Evolutionary conservation across 2,888 invertebrate species (phyloP).

Genomic region (Galeruca laticollis): DNA sequence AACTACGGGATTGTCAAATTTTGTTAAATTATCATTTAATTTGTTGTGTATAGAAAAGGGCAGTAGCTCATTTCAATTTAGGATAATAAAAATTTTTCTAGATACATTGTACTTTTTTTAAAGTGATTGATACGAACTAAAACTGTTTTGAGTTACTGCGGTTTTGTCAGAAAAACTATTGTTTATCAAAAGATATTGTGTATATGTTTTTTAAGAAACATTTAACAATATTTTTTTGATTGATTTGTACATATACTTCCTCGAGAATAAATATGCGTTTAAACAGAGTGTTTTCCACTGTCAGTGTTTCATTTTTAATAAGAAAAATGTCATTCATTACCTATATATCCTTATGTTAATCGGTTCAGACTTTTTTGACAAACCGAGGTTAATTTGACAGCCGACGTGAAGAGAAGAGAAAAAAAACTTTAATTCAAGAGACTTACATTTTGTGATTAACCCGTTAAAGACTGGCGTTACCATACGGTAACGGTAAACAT

Average conservation of each 20-base stretch:
- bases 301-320: constrained; percentile 19
- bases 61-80: constrained; percentile 64
- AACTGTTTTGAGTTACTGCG: constrained; percentile 63
- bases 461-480: no score
- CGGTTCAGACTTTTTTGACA: no score
- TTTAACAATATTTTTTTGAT: constrained; percentile 63
- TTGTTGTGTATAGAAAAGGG: constrained; percentile 64
- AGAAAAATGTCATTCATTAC: no score
- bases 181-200: constrained; percentile 61
- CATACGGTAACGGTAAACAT: no score
- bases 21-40: constrained; percentile 64
- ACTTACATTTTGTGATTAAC: no score
- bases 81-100: constrained; percentile 51
- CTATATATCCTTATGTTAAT: no score
- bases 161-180: constrained; percentile 61
- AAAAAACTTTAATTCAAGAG: no score
- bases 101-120: constrained; percentile 14
- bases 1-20: constrained; percentile 55
- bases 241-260: constrained; percentile 53
- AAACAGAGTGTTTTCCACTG: constrained; percentile 39
- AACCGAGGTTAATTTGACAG: no score
- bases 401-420: no score
- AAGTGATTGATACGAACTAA: constrained; percentile 18
- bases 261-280: constrained; percentile 45
- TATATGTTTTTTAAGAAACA: constrained; percentile 60